Evolutionary conservation across 2,888 invertebrate genomes (phyloP), one percentile per base, ranked within the genome.

Genomic region (Xiphydria camelus): DNA sequence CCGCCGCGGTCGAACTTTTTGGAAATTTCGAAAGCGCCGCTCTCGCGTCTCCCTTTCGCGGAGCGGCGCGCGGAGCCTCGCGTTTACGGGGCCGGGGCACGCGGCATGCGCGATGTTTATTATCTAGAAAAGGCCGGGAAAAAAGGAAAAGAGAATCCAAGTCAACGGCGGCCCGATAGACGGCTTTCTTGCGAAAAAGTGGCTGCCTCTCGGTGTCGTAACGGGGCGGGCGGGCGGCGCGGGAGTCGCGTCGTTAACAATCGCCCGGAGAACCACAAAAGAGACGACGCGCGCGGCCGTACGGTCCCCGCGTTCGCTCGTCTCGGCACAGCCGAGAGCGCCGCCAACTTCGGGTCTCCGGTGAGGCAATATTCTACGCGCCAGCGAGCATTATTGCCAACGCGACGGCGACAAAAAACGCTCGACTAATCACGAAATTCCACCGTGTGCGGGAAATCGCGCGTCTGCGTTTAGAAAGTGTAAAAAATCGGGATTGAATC

Each of bases 311-410:
- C 15, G 9, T 12, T 29, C 10, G 12, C 29, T 5, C 29, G 12
- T 29, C 12, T 15, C 29, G 15, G 29, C 12, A 29, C 38, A 40
- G 12, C 18, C 56, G 58, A 61, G n/a, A n/a, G n/a, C n/a, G n/a
- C n/a, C n/a, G 29, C 31, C 32, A 7, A 31, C 21, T 44, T 38
- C 32, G 43, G 26, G 25, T 36, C 35, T 18, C 35, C 38, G 45
- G 47, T 57, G 51, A 50, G 44, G 57, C 51, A 57, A 57, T 48
- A 41, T 62, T 68, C 56, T 63, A 70, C 72, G 72, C 73, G 66
- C 68, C 56, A 71, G 62, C 66, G 71, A 69, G 57, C 69, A 69
- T 64, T 68, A 68, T 70, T 68, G 66, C 70, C 62, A 70, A 69
- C 61, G 51, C 31, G 37, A 34, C 41, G 33, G 23, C 33, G 21